Evolutionary conservation across 2,888 invertebrate species (phyloP).

Genomic region (Mesoligia furuncula): DNA sequence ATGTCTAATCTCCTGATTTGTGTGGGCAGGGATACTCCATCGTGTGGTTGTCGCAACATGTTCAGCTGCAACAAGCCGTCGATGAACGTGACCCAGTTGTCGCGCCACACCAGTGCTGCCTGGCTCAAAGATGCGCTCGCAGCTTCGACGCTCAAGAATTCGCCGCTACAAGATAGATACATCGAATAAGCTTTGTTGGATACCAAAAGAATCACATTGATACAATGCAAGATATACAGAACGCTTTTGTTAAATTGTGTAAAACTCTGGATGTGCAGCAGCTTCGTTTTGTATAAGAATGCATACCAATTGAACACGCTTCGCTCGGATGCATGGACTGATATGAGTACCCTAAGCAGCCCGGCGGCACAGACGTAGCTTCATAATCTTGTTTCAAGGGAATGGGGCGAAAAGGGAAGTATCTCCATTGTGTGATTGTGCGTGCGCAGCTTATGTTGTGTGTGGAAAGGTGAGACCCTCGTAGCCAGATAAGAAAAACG

Average conservation of each 20-base stretch:
- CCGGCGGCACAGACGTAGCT: neutral
- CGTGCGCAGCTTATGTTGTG: neutral
- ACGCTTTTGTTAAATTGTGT: neutral
- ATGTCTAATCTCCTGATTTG: slow-evolving; percentile 66
- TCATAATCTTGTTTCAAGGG: neutral
- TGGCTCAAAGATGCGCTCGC: slow-evolving; percentile 63
- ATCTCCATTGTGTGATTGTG: neutral
- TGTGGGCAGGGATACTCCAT: slow-evolving; percentile 91
- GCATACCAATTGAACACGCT: neutral
- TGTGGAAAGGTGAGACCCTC: neutral
- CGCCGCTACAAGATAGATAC: slow-evolving; percentile 61
- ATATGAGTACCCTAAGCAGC: neutral
- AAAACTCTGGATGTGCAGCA: neutral
- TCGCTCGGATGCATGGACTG: neutral
- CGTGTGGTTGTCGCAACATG: slow-evolving; percentile 90
- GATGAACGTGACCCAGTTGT: slow-evolving; percentile 92
- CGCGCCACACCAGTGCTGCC: slow-evolving; percentile 86
- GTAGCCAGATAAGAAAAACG: neutral
- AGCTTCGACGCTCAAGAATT: slow-evolving; percentile 69
- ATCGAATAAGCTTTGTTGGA: neutral
- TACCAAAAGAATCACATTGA: neutral
- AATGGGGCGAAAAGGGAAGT: neutral
- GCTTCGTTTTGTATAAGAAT: neutral
- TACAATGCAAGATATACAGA: neutral
- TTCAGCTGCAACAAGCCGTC: slow-evolving; percentile 95